Conservation (phyloP, 2,888 invertebrate species). For the Tyria jacobaeae region DNA sequence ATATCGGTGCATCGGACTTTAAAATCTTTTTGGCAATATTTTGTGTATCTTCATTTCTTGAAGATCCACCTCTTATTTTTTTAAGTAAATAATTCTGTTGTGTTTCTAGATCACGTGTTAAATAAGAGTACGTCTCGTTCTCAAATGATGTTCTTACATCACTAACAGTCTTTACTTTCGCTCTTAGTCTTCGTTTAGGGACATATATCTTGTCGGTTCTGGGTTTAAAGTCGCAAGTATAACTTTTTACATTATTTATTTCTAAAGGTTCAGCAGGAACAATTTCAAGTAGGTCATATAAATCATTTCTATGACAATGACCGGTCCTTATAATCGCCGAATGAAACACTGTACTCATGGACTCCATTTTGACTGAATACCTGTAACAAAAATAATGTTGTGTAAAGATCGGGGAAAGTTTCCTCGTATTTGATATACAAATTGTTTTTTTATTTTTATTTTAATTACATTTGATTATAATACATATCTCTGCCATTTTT, state of each 20-base stretch:
- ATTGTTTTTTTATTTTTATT: no score
- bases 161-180: constrained; percentile 76
- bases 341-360: constrained; percentile 61
- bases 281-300: constrained; percentile 66
- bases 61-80: constrained; percentile 70
- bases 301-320: constrained; percentile 58
- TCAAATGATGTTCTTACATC: constrained; percentile 73
- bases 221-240: constrained; percentile 64
- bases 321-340: constrained; percentile 67
- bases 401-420: no score
- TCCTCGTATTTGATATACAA: no score
- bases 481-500: no score
- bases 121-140: constrained; percentile 64
- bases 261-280: constrained; percentile 61
- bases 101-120: constrained; percentile 67
- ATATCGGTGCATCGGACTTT: constrained; percentile 64
- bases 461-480: no score
- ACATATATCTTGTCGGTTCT: constrained; percentile 68
- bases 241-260: constrained; percentile 37
- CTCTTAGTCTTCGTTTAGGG: constrained; percentile 68
- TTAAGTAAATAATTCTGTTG: constrained; percentile 69
- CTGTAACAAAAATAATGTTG: constrained; percentile 44
- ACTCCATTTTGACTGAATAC: constrained; percentile 54
- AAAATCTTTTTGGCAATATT: constrained; percentile 67
- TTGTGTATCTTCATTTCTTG: constrained; percentile 68